Conservation (phyloP, 2,888 invertebrate genomes). For the Unio pictorum region DNA sequence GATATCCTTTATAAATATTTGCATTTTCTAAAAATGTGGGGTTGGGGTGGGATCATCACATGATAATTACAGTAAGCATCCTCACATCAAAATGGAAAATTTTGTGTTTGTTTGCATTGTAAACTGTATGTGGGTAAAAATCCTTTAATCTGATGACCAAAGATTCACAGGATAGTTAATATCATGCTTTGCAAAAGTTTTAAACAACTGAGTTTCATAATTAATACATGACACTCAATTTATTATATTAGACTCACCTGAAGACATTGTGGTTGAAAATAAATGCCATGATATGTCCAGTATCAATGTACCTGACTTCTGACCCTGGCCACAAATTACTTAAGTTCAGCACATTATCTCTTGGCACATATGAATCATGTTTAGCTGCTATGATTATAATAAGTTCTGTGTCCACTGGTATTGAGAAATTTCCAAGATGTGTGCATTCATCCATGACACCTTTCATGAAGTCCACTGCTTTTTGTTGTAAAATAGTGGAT, state of each 20-base stretch:
- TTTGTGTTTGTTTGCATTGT: background rate
- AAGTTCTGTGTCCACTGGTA: conserved; percentile 86
- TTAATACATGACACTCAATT: too few relatives aligned
- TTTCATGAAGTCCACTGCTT: conserved; percentile 93
- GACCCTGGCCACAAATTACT: conserved; percentile 95
- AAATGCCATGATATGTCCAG: conserved; percentile 81
- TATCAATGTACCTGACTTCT: conserved; percentile 88
- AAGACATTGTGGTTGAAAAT: conserved; percentile 89
- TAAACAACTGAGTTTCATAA: too few relatives aligned
- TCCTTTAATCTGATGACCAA: background rate
- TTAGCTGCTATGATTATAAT: conserved; percentile 92
- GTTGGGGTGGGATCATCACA: too few relatives aligned
- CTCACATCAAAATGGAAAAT: too few relatives aligned
- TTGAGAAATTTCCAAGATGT: conserved; percentile 92
- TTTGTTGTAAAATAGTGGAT: conserved; percentile 60
- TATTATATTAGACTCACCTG: conserved; percentile 76
- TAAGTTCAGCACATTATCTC: conserved; percentile 85
- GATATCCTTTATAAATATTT: too few relatives aligned
- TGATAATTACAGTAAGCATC: too few relatives aligned
- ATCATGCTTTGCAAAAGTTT: too few relatives aligned
- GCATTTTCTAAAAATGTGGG: too few relatives aligned
- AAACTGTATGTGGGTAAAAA: background rate
- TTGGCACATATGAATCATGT: conserved; percentile 88
- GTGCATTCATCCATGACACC: conserved; percentile 99
- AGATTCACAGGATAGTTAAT: background rate